Evolutionary conservation across 23 tunicate species (phyloP), one percentile per base, ranked within the genome.

Genomic region (Styela plicata): DNA sequence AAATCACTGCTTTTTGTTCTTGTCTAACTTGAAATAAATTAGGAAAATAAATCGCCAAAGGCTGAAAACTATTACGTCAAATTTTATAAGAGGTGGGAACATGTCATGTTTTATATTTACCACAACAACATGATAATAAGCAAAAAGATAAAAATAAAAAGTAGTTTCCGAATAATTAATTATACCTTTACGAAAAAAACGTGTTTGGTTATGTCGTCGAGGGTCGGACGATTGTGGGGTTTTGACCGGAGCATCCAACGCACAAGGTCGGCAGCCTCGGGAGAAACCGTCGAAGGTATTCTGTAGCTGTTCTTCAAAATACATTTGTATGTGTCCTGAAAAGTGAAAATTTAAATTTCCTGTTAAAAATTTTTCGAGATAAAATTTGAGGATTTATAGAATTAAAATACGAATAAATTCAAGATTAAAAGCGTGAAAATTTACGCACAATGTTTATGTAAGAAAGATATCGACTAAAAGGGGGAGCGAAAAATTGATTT

Each of bases 241-340:
- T 96, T 89, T 24, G 74, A 83, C 22, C 77, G 81, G 1, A 96
- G 69, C 89, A 96, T 87, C 73, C 63, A 71, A 16, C 79, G 70
- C 2, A 96, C 68, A 32, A 96, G 80, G 78, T 96, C 97, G 16
- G 89, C 71, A 0, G 94, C 99, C 63, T 96, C 99, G 3, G 86
- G 16, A 22, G 95, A 88, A 17, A 96, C 92, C 21, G 79, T 68
- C n/a, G 79, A 29, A 2, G 97, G 97, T 2, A 95, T 81, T 53
- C 85, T 80, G 81, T 86, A 95, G 30, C 86, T 80, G 84, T 86
- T 84, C 68, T 95, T 90, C 87, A 95, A 28, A 33, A 95, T 95
- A 64, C 92, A 79, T 77, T 89, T 89, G 89, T 90, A 90, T 10
- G 99, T 95, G 31, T 95, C 99, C 95, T 95, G 68, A 24, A 84